Evolutionary conservation across 2,797 vertebrate species (phyloP).

Genomic region (Xiphorhynchus erythropygius): DNA sequence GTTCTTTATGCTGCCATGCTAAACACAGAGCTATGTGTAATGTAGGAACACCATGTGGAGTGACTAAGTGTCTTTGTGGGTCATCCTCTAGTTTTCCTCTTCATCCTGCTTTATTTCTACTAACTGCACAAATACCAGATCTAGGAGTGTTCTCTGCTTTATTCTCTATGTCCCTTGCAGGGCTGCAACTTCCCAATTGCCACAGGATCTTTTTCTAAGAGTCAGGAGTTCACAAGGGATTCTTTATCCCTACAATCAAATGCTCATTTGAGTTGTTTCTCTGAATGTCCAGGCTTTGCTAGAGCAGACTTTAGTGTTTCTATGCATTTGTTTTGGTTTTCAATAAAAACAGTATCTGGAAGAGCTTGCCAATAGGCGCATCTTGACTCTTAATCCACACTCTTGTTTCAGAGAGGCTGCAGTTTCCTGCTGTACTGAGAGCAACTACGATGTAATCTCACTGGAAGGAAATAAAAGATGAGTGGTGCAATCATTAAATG

Average conservation of each 20-base stretch:
- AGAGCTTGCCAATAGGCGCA: background rate
- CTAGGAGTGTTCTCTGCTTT: background rate
- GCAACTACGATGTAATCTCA: background rate
- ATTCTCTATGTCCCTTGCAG: background rate
- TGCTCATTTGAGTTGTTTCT: background rate
- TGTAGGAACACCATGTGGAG: background rate
- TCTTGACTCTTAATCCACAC: background rate
- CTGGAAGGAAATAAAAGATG: background rate
- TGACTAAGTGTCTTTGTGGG: background rate
- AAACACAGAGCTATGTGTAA: background rate
- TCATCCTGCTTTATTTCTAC: background rate
- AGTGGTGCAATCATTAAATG: background rate
- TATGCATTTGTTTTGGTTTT: background rate
- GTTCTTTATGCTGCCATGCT: background rate
- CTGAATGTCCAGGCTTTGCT: background rate
- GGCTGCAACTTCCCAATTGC: background rate
- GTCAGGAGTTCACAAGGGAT: background rate
- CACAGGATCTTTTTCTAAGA: background rate
- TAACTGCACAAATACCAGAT: background rate
- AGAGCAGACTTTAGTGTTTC: background rate
- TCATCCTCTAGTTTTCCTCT: background rate
- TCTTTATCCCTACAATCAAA: background rate
- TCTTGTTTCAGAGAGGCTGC: background rate
- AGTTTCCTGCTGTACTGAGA: background rate
- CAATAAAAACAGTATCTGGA: background rate